A percentile compares a stretch with the other conserved stretches of the same genome.
Conservation (phyloP, 2,888 invertebrate genomes). For the Agriopis leucophaearia region DNA sequence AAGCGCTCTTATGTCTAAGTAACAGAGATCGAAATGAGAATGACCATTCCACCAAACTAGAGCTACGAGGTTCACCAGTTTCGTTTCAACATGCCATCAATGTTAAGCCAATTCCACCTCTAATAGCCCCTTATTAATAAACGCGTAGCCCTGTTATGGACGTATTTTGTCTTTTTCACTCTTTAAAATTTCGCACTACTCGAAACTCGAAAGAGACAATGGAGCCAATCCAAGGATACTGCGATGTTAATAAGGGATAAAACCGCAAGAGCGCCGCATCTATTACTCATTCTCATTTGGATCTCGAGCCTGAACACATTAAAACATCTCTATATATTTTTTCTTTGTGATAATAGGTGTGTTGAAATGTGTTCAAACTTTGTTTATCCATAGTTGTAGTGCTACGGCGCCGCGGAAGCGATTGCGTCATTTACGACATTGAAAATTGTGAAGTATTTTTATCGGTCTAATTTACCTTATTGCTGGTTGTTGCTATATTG, state of each 20-base stretch:
- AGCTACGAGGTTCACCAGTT: constrained; percentile 52
- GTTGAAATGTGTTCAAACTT: constrained; percentile 44
- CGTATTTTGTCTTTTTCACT: background rate
- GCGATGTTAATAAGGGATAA: background rate
- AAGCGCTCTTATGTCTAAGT: constrained; percentile 57
- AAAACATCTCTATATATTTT: constrained; percentile 25
- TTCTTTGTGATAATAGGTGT: background rate
- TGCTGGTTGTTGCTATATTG: no score
- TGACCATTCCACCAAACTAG: constrained; percentile 70
- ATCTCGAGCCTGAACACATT: constrained; percentile 72
- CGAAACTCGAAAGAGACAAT: constrained; percentile 10
- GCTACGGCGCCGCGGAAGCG: constrained; percentile 49
- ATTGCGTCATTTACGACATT: constrained; percentile 47
- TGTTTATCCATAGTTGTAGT: constrained; percentile 37
- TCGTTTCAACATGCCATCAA: constrained; percentile 56
- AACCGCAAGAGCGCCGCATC: constrained; percentile 38
- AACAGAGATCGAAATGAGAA: constrained; percentile 80
- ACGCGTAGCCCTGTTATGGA: background rate
- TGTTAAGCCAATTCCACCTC: constrained; percentile 48
- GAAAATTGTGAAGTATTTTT: background rate
- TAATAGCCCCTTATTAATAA: constrained; percentile 3
- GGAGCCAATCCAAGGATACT: background rate
- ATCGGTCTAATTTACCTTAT: background rate
- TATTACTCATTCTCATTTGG: constrained; percentile 81
- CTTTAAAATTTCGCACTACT: background rate